Percentiles rank a stretch among this genome's conserved stretches.
Evolutionary conservation across 2,113 vertebrate genomes (phyloP).

Genomic region (Saimiri boliviensis): DNA sequence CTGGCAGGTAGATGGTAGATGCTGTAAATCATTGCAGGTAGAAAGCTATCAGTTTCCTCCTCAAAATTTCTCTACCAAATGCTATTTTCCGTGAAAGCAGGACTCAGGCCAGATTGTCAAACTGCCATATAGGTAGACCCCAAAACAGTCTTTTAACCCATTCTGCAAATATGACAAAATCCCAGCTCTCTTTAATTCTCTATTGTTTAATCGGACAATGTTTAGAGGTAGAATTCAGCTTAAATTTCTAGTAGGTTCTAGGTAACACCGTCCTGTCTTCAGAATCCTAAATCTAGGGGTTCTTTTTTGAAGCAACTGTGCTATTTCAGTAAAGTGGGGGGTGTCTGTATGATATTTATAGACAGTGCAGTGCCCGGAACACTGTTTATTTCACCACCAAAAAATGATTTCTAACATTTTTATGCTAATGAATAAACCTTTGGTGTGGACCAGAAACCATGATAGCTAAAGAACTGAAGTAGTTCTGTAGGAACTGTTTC

Average conservation of each 20-base stretch:
- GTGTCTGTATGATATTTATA: neutral
- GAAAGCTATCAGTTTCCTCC: neutral
- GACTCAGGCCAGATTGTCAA: neutral
- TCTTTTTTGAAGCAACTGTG: neutral
- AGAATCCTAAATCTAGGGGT: neutral
- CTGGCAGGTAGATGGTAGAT: neutral
- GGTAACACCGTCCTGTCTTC: neutral
- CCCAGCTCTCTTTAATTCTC: neutral
- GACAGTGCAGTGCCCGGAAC: neutral
- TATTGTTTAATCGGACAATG: neutral
- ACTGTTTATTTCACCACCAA: neutral
- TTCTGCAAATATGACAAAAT: neutral
- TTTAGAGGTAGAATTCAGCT: neutral
- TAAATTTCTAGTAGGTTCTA: neutral
- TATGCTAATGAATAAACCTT: neutral
- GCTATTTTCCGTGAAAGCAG: neutral
- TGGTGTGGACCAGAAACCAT: neutral
- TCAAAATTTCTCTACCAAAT: neutral
- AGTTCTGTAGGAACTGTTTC: neutral
- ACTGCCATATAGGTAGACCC: neutral
- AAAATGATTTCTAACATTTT: neutral
- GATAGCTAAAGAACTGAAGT: neutral
- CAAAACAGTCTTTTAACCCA: neutral
- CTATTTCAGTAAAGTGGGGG: neutral
- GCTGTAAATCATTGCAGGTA: neutral